A percentile compares a stretch with the other conserved stretches of the same genome.
Conservation (phyloP, 1,140 invertebrate species). For the Piezodorus guildinii region DNA sequence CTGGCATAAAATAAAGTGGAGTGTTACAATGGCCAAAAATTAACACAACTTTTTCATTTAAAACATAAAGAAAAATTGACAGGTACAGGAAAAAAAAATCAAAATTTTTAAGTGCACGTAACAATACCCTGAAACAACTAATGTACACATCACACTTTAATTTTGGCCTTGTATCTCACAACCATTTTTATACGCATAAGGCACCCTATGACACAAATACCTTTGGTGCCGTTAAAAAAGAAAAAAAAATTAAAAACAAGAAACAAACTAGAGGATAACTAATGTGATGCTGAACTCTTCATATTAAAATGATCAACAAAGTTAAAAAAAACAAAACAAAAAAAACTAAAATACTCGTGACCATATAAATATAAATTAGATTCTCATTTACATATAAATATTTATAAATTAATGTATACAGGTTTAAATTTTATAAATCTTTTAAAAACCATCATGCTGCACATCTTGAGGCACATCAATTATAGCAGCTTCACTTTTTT, state of each 20-base stretch:
- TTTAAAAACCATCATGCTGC: background rate
- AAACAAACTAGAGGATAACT: background rate
- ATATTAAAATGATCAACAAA: background rate
- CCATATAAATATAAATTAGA: conserved; percentile 1
- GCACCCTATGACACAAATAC: conserved; percentile 6
- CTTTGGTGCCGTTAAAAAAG: conserved; percentile 11
- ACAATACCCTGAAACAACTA: background rate
- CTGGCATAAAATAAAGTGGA: too few species aligned
- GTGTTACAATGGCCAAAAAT: background rate
- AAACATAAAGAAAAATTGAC: background rate
- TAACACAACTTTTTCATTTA: background rate
- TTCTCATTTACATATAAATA: conserved; percentile 9
- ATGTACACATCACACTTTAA: background rate
- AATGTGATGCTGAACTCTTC: conserved; percentile 4
- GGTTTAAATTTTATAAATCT: background rate
- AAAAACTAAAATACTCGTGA: background rate
- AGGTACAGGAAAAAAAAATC: background rate
- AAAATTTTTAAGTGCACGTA: background rate
- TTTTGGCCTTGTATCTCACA: conserved; percentile 2
- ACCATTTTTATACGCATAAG: conserved; percentile 2
- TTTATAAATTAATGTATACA: conserved; percentile 7
- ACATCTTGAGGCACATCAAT: background rate
- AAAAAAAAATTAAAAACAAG: background rate
- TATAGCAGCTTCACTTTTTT: background rate
- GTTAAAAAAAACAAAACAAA: conserved; percentile 6